Conservation (phyloP, 1,140 invertebrate genomes). For the Frieseomelitta varia region DNA sequence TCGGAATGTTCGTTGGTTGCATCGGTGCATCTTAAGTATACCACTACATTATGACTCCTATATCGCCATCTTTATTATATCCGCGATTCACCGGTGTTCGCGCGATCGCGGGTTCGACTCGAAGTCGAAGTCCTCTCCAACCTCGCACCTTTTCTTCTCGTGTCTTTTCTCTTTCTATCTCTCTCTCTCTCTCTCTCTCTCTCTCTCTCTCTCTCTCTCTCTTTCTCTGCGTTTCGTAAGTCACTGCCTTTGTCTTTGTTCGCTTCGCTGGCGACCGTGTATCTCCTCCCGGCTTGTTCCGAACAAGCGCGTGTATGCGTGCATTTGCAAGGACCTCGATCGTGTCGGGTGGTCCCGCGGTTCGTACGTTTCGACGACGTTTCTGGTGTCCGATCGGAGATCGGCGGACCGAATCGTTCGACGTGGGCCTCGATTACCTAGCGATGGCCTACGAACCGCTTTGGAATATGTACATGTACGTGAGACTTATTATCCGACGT, state of each 20-base stretch:
- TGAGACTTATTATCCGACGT: too few species aligned
- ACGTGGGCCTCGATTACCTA: conserved; percentile 72
- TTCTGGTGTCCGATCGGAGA: conserved; percentile 69
- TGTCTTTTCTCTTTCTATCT: conserved; percentile 31
- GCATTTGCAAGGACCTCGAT: not conserved
- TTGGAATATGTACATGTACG: too few species aligned
- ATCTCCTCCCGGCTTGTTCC: not conserved
- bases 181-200: conserved; percentile 33
- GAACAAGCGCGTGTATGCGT: too few species aligned
- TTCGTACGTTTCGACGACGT: conserved; percentile 60
- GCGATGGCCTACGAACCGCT: too few species aligned
- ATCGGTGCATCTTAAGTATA: conserved; percentile 71
- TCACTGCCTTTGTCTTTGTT: not conserved
- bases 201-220: not conserved
- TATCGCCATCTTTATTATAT: conserved; percentile 82
- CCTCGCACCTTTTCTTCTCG: conserved; percentile 29
- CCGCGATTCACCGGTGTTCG: conserved; percentile 64
- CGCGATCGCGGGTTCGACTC: conserved; percentile 71
- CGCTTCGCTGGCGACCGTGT: not conserved
- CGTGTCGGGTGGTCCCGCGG: not conserved
- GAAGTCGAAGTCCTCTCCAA: too few species aligned
- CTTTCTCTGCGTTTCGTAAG: not conserved
- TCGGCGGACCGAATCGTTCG: conserved; percentile 63
- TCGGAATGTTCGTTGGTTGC: conserved; percentile 75
- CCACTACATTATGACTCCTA: conserved; percentile 81